Conservation (phyloP, 2,888 invertebrate genomes). For the Volucella zonaria region DNA sequence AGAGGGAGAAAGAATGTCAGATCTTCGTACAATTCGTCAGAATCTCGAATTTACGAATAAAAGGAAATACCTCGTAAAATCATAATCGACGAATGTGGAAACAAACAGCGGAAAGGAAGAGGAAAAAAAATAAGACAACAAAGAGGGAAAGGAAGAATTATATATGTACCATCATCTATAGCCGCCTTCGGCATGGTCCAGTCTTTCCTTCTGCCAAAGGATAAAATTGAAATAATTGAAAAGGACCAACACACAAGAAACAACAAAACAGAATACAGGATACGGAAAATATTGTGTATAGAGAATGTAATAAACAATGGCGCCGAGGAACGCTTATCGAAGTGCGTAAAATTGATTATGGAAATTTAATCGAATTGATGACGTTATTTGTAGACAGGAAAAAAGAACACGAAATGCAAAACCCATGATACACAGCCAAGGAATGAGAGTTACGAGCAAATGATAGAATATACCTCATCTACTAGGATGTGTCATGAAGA, state of each 20-base stretch:
- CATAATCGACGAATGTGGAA: slow-evolving; percentile 49
- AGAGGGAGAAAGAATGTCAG: slow-evolving; percentile 26
- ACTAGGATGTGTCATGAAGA: slow-evolving; percentile 12
- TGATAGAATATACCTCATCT: slow-evolving; percentile 23
- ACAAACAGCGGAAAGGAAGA: slow-evolving; percentile 9
- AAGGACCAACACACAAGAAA: slow-evolving; percentile 54
- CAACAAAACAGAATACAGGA: slow-evolving; percentile 21
- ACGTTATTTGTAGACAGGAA: slow-evolving; percentile 48
- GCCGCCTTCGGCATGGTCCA: slow-evolving; percentile 16
- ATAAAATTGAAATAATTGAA: slow-evolving; percentile 64
- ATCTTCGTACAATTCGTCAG: no score
- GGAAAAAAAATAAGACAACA: not conserved
- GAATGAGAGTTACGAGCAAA: not conserved
- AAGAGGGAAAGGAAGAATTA: slow-evolving; percentile 15
- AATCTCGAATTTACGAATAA: not conserved
- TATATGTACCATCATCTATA: slow-evolving; percentile 32
- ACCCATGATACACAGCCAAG: slow-evolving; percentile 11
- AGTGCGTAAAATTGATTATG: slow-evolving; percentile 73
- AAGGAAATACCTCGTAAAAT: slow-evolving; percentile 65
- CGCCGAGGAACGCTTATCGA: slow-evolving; percentile 69
- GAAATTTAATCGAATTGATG: slow-evolving; percentile 72
- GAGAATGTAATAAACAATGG: slow-evolving; percentile 70
- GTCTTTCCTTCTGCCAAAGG: slow-evolving; percentile 9
- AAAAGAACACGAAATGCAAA: slow-evolving; percentile 3
- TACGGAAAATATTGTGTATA: not conserved